Evolutionary conservation across 35 echinoderm and acorn worm species (phyloP).

Genomic region (Heliocidaris erythrogramma): DNA sequence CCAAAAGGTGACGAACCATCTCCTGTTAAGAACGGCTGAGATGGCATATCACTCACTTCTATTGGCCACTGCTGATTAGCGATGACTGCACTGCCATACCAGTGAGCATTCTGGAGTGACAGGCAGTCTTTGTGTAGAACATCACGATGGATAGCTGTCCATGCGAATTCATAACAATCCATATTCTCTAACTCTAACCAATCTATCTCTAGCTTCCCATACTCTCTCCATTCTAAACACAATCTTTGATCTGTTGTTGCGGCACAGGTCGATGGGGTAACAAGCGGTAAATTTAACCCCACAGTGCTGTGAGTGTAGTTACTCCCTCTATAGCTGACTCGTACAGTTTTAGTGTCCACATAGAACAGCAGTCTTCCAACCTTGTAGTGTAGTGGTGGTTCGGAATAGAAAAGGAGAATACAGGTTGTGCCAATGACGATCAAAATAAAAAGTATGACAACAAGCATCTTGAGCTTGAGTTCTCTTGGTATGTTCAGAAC

Average conservation of each 20-base stretch:
- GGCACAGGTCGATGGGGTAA: slow-evolving; percentile 60
- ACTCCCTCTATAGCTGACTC: slow-evolving; percentile 28
- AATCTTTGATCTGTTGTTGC: slow-evolving; percentile 42
- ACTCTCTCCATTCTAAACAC: slow-evolving; percentile 61
- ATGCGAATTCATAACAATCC: slow-evolving; percentile 61
- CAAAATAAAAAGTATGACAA: slow-evolving; percentile 45
- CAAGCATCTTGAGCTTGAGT: slow-evolving; percentile 55
- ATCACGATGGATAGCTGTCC: slow-evolving; percentile 41
- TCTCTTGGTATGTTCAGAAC: slow-evolving; percentile 59
- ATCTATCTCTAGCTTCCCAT: slow-evolving; percentile 51
- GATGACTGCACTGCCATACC: slow-evolving; percentile 92
- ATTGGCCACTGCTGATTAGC: slow-evolving; percentile 84
- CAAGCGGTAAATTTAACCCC: slow-evolving; percentile 44
- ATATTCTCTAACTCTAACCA: slow-evolving; percentile 34
- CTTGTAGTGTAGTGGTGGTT: slow-evolving; percentile 63
- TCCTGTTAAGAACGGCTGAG: slow-evolving; percentile 69
- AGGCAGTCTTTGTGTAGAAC: slow-evolving; percentile 75
- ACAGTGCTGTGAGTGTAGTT: slow-evolving; percentile 52
- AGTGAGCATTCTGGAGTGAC: slow-evolving; percentile 71
- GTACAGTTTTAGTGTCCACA: slow-evolving; percentile 50
- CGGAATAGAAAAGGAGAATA: slow-evolving; percentile 59
- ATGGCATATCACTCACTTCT: slow-evolving; percentile 67
- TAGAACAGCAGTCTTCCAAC: slow-evolving; percentile 48
- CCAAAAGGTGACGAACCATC: slow-evolving; percentile 66
- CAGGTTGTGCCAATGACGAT: slow-evolving; percentile 59